Conservation (phyloP, 2,113 vertebrate genomes). For the Grantiella picta region DNA sequence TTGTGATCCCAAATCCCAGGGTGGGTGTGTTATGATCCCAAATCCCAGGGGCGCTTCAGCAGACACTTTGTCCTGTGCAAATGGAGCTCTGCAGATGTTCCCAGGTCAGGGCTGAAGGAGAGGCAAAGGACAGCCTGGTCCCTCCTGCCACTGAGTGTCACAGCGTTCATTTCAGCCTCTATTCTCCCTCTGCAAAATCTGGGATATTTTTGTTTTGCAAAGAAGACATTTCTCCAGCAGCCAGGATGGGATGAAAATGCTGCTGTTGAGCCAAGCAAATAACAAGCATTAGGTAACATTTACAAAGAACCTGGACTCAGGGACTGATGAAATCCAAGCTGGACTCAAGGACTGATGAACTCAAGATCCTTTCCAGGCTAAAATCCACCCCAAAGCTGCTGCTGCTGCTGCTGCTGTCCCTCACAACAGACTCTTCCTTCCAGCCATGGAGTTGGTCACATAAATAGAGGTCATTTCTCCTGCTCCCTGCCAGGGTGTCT, state of each 20-base stretch:
- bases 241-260: not conserved
- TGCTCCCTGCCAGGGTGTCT: not conserved
- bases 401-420: not conserved
- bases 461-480: not conserved
- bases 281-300: not conserved
- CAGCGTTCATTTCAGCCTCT: not conserved
- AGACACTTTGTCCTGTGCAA: not conserved
- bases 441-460: not conserved
- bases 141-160: not conserved
- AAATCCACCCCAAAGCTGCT: not conserved
- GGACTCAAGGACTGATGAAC: not conserved
- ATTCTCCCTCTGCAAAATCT: not conserved
- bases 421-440: not conserved
- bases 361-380: not conserved
- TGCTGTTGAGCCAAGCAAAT: not conserved
- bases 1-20: not conserved
- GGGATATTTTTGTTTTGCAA: not conserved
- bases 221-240: not conserved
- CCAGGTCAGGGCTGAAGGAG: not conserved
- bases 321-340: not conserved
- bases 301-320: not conserved
- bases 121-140: not conserved
- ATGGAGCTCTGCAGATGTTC: not conserved
- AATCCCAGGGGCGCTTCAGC: not conserved
- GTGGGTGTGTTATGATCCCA: no score